These are phyloP conservation scores for Amia ocellicauda DNA, from an alignment of 2,113 vertebrate genomes.

Conservation along the genomic window DNA sequence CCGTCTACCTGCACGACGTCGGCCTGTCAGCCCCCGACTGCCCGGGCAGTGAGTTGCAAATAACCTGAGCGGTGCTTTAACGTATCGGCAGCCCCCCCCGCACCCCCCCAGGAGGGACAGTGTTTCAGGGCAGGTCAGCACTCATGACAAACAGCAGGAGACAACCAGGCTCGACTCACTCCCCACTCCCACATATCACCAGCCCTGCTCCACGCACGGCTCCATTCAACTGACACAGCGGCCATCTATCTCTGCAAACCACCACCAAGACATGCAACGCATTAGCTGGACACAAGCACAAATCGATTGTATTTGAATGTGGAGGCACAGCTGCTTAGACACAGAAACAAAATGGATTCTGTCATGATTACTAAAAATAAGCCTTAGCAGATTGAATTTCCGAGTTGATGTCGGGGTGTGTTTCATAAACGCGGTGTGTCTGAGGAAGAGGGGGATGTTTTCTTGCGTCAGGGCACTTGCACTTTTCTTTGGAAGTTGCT, in stretches of 20 bases:
- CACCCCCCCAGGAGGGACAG: constrained; percentile 45
- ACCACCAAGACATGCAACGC: not conserved
- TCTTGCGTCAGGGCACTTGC: no score
- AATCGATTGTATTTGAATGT: constrained; percentile 5
- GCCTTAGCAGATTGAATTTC: no score
- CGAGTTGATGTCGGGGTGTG: no score
- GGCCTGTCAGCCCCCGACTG: constrained; percentile 52
- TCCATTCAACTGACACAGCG: constrained; percentile 20
- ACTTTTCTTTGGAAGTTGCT: no score
- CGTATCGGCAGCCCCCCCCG: constrained; percentile 45
- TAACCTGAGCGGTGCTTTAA: constrained; percentile 34
- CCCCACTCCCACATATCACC: constrained; percentile 48
- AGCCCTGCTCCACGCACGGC: not conserved
- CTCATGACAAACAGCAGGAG: constrained; percentile 47
- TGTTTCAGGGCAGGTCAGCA: constrained; percentile 37
- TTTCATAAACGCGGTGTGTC: no score
- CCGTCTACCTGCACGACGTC: constrained; percentile 45
- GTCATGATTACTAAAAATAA: no score
- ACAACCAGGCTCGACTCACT: constrained; percentile 37
- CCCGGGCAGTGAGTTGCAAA: constrained; percentile 53
- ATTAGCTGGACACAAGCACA: not conserved
- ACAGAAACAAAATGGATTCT: no score
- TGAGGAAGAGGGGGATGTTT: no score
- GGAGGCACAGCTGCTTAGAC: not conserved
- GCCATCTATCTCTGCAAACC: not conserved